Percentiles rank a stretch among this genome's conserved stretches.
These are phyloP conservation scores for Pseudoatta argentina DNA, from an alignment of 1,140 invertebrate genomes.

Conservation along the genomic window DNA sequence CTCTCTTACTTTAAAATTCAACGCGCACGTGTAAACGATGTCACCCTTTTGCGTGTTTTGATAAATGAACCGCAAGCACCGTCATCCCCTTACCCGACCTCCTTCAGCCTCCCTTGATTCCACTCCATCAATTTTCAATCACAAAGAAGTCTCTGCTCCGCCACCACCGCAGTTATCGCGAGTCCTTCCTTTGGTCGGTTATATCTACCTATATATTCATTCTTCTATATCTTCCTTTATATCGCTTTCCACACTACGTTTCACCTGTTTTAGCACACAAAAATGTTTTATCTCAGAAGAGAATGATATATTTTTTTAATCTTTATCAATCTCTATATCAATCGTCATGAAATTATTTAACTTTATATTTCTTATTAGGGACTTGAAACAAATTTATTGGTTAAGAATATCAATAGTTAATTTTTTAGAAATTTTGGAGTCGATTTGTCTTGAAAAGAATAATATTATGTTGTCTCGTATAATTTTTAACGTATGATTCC, in stretches of 20 bases:
- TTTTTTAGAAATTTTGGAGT: background rate
- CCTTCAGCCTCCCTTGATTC: constrained; percentile 77
- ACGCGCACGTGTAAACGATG: constrained; percentile 64
- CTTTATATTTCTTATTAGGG: background rate
- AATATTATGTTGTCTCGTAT: background rate
- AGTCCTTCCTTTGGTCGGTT: constrained; percentile 65
- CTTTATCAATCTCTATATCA: background rate
- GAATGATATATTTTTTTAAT: background rate
- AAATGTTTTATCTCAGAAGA: background rate
- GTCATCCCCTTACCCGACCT: constrained; percentile 70
- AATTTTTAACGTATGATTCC: background rate
- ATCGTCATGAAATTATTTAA: background rate
- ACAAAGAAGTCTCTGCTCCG: constrained; percentile 78
- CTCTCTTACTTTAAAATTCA: constrained; percentile 52
- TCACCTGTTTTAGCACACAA: constrained; percentile 18
- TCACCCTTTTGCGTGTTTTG: constrained; percentile 78
- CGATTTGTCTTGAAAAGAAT: background rate
- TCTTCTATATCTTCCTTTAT: constrained; percentile 21
- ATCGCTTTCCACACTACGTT: constrained; percentile 7
- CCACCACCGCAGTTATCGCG: constrained; percentile 65
- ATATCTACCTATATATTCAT: constrained; percentile 37
- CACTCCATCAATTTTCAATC: constrained; percentile 85
- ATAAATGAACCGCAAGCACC: constrained; percentile 79
- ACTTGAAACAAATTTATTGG: background rate
- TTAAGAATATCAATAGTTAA: background rate